A percentile compares a stretch with the other conserved stretches of the same genome.
These are phyloP conservation scores for Meda fulgida DNA, from an alignment of 2,797 vertebrate species.

Conservation along the genomic window DNA sequence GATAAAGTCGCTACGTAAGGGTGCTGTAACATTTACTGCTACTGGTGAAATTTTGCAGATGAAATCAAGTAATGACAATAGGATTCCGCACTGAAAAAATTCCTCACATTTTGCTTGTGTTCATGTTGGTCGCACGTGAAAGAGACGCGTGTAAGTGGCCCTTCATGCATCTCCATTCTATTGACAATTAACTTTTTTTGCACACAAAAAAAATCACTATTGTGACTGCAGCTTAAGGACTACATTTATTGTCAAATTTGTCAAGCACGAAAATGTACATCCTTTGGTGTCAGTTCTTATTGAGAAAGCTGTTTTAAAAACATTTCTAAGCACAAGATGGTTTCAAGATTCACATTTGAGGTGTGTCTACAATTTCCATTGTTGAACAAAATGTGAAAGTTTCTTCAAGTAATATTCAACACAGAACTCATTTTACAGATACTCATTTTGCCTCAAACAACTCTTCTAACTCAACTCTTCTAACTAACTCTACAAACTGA, in stretches of 20 bases:
- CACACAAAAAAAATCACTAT: background rate
- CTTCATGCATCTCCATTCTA: background rate
- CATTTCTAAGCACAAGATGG: background rate
- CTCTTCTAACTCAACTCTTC: background rate
- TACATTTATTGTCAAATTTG: background rate
- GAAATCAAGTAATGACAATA: background rate
- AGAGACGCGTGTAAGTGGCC: background rate
- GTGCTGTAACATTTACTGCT: background rate
- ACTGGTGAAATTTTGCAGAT: background rate
- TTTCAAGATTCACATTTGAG: background rate
- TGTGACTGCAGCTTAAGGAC: too few species aligned
- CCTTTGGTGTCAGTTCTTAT: background rate
- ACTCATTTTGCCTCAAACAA: background rate
- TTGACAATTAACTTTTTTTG: background rate
- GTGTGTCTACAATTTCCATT: background rate
- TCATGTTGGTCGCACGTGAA: background rate
- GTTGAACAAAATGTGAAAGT: background rate
- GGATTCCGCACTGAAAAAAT: background rate
- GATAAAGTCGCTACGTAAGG: background rate
- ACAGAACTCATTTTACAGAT: background rate
- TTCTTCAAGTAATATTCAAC: background rate
- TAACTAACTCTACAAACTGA: constrained; percentile 11
- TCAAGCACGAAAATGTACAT: background rate
- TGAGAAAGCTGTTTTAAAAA: background rate
- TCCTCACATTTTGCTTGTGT: background rate